A percentile compares a stretch with the other conserved stretches of the same genome.
Evolutionary conservation across 2,113 vertebrate species (phyloP).

Genomic region (Istiophorus platypterus): DNA sequence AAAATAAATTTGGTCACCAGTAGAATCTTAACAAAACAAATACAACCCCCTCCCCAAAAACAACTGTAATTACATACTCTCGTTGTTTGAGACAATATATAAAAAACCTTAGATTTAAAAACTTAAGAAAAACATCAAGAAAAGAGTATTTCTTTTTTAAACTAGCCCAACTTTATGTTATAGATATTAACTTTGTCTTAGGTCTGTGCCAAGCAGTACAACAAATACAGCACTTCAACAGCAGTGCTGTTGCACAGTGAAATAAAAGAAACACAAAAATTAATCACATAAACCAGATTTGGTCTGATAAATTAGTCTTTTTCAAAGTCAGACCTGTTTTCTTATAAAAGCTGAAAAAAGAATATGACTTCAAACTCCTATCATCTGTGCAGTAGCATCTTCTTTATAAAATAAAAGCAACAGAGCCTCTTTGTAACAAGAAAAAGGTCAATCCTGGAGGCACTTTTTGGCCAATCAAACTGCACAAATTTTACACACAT

Average conservation of each 20-base stretch:
- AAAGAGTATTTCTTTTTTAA: background rate
- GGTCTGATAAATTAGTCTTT: background rate
- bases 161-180: background rate
- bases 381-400: background rate
- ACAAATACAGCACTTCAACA: background rate
- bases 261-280: background rate
- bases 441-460: background rate
- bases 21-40: background rate
- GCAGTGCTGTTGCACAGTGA: background rate
- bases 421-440: background rate
- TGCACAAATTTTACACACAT: background rate
- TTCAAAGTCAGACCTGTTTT: background rate
- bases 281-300: background rate
- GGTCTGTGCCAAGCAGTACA: background rate
- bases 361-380: background rate
- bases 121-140: background rate
- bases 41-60: no score
- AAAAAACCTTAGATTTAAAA: background rate
- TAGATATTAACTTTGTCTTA: background rate
- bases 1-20: background rate
- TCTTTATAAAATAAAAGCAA: background rate
- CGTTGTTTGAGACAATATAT: conserved; percentile 10
- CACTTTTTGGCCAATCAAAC: background rate
- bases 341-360: background rate
- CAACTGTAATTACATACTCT: background rate